Evolutionary conservation across 1,140 invertebrate genomes (phyloP), one percentile per base, ranked within the genome.

Genomic region (Brachionus plicatilis): DNA sequence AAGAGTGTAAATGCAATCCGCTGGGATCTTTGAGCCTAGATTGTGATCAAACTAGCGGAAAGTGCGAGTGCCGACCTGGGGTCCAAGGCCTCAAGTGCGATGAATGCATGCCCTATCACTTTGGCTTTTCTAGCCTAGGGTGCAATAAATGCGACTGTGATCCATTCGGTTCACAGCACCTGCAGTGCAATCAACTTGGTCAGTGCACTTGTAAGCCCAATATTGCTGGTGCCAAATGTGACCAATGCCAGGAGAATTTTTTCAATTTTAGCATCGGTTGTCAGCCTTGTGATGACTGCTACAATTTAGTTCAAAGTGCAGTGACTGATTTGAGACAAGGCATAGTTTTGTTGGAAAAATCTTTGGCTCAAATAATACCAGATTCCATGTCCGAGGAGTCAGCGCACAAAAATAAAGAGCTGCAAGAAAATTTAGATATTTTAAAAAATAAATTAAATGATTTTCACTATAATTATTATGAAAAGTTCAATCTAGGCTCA

Each of bases 121-220:
- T 93, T 88, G 95, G 95, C 72, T 95, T 95, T 86, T 94, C 94
- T 1, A 88, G 91, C 1, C 90, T 91, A 29, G 96, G 95, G 14
- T 97, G 96, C 87, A 92, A 93, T 89, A 88, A 86, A 68, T 99
- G 98, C 88, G 94, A 94, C 86, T 99, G 97, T 90, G 93, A 94
- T 85, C 92, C 92, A 3, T 88, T 93, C 33, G 97, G 97, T 75
- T 94, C 96, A 0, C 92, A 93, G 5, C 91, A 94, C 86, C 88
- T 94, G 4, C 87, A 93, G 60, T 96, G 95, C 90, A 91, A 92
- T 88, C 91, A 92, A 0, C 91, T 91, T 84, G 96, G 96, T 17
- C 92, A 94, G 86, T 98, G 96, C 89, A 92, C 92, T 11, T 98
- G 96, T 90, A 95, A 95, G 90, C 93, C 94, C 86, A 94, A 95